Conservation (phyloP, 2,113 vertebrate genomes). For the Capreolus pygargus region DNA sequence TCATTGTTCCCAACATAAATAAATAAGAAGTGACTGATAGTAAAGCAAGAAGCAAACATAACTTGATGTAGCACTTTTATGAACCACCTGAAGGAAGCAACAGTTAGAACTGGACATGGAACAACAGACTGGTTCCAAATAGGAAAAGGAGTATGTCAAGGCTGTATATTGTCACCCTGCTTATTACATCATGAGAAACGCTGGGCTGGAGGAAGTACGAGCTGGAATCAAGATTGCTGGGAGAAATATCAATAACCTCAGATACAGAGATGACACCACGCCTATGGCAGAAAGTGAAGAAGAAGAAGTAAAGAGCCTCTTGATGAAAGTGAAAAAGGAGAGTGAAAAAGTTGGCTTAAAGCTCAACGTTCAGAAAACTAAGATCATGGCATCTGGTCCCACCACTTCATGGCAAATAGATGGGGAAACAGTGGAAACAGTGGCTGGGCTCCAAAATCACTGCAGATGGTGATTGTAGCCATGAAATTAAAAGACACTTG, state of each 20-base stretch:
- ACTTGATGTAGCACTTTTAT: not conserved
- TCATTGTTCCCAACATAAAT: not conserved
- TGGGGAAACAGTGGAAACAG: not conserved
- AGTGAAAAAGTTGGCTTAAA: not conserved
- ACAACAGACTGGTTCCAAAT: not conserved
- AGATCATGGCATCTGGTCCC: not conserved
- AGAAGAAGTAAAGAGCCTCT: not conserved
- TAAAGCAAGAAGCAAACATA: not conserved
- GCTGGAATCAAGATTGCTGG: fast-evolving
- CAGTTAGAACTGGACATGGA: not conserved
- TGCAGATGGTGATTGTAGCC: not conserved
- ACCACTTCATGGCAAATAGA: not conserved
- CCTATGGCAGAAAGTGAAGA: not conserved
- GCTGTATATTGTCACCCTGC: fast-evolving
- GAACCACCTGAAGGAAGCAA: not conserved
- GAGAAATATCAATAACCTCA: not conserved
- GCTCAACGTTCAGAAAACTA: not conserved
- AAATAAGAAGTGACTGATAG: not conserved
- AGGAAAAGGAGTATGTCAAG: not conserved
- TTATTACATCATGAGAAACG: not conserved
- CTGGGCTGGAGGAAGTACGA: not conserved
- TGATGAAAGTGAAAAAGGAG: not conserved
- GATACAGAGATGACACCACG: not conserved
- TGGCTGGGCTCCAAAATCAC: not conserved
- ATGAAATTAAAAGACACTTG: not conserved